Evolutionary conservation across 1,140 invertebrate genomes (phyloP), one percentile per base, ranked within the genome.

Genomic region (Megalonaias nervosa): DNA sequence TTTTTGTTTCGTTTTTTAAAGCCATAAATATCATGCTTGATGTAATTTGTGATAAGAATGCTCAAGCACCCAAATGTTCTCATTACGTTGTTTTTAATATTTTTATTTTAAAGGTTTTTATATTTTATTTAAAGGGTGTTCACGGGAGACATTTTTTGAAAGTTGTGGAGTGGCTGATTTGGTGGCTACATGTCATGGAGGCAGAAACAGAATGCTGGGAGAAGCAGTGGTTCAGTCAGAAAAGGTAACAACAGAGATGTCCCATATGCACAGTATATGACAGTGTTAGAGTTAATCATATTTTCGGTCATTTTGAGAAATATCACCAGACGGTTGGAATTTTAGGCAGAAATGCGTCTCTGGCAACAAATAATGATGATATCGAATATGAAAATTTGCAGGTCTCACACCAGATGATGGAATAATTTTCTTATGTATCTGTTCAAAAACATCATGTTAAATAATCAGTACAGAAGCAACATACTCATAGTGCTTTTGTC

Each of bases 81-180:
- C 38, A 9, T 48, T 48, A 48, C 38, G 0, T 9, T 48, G 38
- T 6, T 48, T 48, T 48, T 48, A 9, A 48, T 6, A 11, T 48
- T 48, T 48, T 48, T 48, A 11, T 31, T 31, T 31, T 31, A 48
- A 48, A 9, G 38, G 38, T 6, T 48, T 48, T 48, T 48, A 48
- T 11, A 11, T 48, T 48, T 48, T 48, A 59, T 70, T 60, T 1
- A 59, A 65, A 90, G 86, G 79, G 62, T 81, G 90, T 80, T 95
- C 97, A 90, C 89, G 97, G 9, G 92, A 94, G 6, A 99, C 98
- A 6, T 99, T 99, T 92, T 97, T 99, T 88, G 98, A 99, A 92
- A 98, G 97, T 86, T 99, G 99, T 90, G 99, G 99, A 62, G 95
- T 99, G 15, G 99, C 98, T 74, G 99, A 99, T 94, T 93, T 99